A percentile compares a stretch with the other conserved stretches of the same genome.
Conservation (phyloP, 1,140 invertebrate species). For the Tetraneura akinire region DNA sequence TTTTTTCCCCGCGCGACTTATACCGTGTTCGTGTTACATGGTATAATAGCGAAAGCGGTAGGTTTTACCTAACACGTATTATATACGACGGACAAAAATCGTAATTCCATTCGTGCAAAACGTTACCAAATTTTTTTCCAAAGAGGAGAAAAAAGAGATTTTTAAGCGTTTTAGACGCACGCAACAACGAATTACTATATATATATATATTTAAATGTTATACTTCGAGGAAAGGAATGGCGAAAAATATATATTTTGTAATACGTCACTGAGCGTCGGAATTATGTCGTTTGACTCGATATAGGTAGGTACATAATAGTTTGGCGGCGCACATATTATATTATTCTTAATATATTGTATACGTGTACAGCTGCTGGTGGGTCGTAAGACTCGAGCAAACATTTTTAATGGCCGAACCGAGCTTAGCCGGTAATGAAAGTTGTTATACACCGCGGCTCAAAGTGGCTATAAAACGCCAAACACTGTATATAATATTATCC, state of each 20-base stretch:
- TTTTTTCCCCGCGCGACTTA: conserved; percentile 40
- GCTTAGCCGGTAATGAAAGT: conserved; percentile 37
- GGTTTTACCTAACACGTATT: no score
- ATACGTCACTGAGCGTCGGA: no score
- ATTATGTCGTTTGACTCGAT: no score
- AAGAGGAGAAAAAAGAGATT: no score
- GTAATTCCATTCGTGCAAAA: no score
- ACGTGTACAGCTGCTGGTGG: neutral
- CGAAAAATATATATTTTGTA: no score
- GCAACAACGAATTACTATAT: no score
- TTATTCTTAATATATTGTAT: neutral
- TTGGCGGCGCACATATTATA: neutral
- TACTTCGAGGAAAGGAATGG: no score
- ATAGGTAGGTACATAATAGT: neutral
- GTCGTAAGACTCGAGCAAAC: neutral
- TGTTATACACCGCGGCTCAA: neutral
- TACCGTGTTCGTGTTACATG: neutral
- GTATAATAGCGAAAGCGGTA: no score
- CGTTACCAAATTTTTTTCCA: no score
- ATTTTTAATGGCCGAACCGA: conserved; percentile 9
- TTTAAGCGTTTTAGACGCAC: no score
- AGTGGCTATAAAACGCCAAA: conserved; percentile 8
- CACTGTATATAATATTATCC: neutral
- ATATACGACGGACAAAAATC: neutral
- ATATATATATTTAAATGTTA: no score